These are phyloP conservation scores for Octodon degus DNA, from an alignment of 2,113 vertebrate genomes.

Conservation along the genomic window DNA sequence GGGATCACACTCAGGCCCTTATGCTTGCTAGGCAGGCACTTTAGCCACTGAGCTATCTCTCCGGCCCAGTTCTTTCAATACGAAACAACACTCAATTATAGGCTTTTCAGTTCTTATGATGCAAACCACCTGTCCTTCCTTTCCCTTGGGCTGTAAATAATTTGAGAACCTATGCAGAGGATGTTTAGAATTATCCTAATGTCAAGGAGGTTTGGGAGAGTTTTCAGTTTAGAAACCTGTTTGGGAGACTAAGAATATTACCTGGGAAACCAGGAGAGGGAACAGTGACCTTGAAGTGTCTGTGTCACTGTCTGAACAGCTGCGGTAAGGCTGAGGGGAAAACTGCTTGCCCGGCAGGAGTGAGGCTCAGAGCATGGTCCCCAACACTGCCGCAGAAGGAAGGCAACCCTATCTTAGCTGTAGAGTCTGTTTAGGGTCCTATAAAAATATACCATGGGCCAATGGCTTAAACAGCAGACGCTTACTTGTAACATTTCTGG, in stretches of 20 bases:
- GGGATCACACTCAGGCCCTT: too few relatives aligned
- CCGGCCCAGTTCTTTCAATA: not conserved
- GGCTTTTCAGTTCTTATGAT: not conserved
- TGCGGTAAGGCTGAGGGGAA: fast-evolving
- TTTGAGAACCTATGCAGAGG: not conserved
- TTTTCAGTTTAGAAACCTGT: not conserved
- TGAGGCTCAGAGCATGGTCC: too few relatives aligned
- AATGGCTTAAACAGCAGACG: not conserved
- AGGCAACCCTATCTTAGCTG: not conserved
- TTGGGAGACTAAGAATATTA: not conserved
- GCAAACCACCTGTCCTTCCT: not conserved
- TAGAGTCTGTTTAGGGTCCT: too few relatives aligned
- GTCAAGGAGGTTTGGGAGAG: not conserved
- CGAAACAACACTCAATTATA: not conserved
- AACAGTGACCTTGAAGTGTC: fast-evolving
- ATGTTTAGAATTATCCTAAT: not conserved
- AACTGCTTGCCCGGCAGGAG: fast-evolving
- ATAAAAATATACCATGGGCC: not conserved
- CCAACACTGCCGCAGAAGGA: not conserved
- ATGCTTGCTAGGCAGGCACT: too few relatives aligned
- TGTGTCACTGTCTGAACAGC: not conserved
- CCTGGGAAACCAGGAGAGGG: too few relatives aligned
- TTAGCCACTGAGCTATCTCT: too few relatives aligned
- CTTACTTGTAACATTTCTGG: not conserved
- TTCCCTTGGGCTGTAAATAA: not conserved